Evolutionary conservation across 35 echinoderm and acorn worm genomes (phyloP).

Genomic region (Chiridota heheva): DNA sequence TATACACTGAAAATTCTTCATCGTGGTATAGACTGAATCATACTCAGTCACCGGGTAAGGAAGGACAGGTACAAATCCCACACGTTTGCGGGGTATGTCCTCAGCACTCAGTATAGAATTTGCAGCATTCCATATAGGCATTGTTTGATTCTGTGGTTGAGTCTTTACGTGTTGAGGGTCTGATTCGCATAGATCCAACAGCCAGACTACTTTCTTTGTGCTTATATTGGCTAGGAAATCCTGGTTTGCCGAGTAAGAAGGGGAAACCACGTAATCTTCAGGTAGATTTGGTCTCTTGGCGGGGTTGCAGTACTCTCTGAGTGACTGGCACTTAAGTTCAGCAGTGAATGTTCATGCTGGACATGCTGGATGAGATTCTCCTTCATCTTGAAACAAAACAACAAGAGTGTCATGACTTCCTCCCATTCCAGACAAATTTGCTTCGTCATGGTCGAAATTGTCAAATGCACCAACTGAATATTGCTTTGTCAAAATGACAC

Average conservation of each 20-base stretch:
- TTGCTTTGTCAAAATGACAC: no score
- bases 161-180: background rate
- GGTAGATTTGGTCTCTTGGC: background rate
- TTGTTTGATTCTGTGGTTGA: background rate
- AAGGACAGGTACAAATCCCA: background rate
- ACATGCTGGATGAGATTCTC: background rate
- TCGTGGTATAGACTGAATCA: no score
- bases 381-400: slow-evolving; percentile 14
- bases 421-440: background rate
- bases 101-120: background rate
- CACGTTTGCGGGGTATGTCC: background rate
- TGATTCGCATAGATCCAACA: background rate
- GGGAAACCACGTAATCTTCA: background rate
- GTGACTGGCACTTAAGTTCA: background rate
- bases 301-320: background rate
- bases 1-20: no score
- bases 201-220: no score
- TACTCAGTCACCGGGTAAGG: no score
- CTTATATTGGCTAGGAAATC: no score
- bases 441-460: slow-evolving; percentile 14
- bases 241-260: no score
- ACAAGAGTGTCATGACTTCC: slow-evolving; percentile 11
- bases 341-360: background rate
- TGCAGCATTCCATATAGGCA: background rate
- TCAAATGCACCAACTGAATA: slow-evolving; percentile 22